phyloP scores from a whole-genome alignment of 2,797 vertebrate species.

The Xenentodon cancila region DNA sequence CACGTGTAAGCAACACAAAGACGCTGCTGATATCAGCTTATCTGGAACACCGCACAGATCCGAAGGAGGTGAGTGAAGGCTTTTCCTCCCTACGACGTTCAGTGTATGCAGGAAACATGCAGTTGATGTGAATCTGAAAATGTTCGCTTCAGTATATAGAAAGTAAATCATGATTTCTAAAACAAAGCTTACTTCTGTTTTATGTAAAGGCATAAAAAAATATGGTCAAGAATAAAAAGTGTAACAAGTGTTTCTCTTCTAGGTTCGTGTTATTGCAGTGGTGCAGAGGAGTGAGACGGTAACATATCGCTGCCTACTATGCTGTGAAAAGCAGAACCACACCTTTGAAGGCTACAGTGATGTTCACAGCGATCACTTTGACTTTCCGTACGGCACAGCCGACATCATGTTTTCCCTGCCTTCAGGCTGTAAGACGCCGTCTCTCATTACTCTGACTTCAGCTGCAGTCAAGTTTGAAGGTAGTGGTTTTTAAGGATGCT shows the following conservation, averaged over 20 bases:
- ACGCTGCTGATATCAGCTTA: slow-evolving; percentile 1
- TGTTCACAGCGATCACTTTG: slow-evolving; percentile 55
- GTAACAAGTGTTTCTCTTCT: background rate
- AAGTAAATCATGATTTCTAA: too few species aligned
- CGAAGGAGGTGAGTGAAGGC: background rate
- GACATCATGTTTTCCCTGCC: slow-evolving; percentile 59
- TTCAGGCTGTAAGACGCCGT: slow-evolving; percentile 21
- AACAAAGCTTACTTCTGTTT: too few species aligned
- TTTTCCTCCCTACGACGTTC: too few species aligned
- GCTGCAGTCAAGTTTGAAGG: background rate
- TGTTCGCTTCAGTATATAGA: too few species aligned
- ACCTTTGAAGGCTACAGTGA: background rate
- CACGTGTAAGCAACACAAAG: background rate
- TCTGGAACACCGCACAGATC: background rate
- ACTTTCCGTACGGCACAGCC: slow-evolving; percentile 58
- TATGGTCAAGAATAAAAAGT: too few species aligned
- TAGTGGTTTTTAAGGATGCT: background rate
- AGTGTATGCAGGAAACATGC: too few species aligned
- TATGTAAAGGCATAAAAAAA: too few species aligned
- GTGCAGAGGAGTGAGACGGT: slow-evolving; percentile 22
- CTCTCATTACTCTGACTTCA: slow-evolving; percentile 49
- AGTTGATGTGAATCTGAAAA: too few species aligned
- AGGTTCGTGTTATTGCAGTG: slow-evolving; percentile 50
- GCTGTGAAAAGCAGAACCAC: slow-evolving; percentile 22
- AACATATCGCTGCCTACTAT: slow-evolving; percentile 53